phyloP scores from a whole-genome alignment of 2,113 vertebrate genomes.

The Festucalex cinctus region DNA sequence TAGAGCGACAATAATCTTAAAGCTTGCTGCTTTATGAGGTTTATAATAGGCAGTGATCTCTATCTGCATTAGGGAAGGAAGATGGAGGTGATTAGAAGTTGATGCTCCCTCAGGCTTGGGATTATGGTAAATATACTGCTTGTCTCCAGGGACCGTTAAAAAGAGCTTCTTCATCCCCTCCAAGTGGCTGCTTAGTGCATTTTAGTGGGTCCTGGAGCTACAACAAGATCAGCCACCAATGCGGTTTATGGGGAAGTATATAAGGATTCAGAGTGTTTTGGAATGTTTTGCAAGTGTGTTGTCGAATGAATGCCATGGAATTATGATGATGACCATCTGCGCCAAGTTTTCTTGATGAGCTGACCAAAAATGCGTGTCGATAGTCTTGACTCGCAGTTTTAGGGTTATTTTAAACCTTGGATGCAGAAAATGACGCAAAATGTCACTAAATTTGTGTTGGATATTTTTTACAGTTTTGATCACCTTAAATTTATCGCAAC shows the following conservation, averaged over 20 bases:
- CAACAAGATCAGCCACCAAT: constrained; percentile 14
- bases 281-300: not conserved
- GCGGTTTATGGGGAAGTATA: constrained; percentile 13
- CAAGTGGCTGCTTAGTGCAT: constrained; percentile 42
- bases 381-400: too few species aligned
- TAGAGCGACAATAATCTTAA: constrained; percentile 44
- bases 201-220: constrained; percentile 42
- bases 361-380: too few species aligned
- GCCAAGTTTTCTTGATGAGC: not conserved
- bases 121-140: constrained; percentile 69
- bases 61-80: constrained; percentile 58
- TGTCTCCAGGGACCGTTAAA: constrained; percentile 62
- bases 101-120: constrained; percentile 61
- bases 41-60: constrained; percentile 62
- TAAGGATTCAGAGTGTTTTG: not conserved
- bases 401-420: too few species aligned
- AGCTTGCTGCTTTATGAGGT: constrained; percentile 50
- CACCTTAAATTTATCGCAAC: too few species aligned
- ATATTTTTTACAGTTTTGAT: too few species aligned
- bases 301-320: not conserved
- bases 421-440: too few species aligned
- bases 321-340: not conserved
- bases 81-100: constrained; percentile 67
- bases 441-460: too few species aligned
- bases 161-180: constrained; percentile 51